phyloP scores from a whole-genome alignment of 2,888 invertebrate species.

The Drosophila multiciliata region DNA sequence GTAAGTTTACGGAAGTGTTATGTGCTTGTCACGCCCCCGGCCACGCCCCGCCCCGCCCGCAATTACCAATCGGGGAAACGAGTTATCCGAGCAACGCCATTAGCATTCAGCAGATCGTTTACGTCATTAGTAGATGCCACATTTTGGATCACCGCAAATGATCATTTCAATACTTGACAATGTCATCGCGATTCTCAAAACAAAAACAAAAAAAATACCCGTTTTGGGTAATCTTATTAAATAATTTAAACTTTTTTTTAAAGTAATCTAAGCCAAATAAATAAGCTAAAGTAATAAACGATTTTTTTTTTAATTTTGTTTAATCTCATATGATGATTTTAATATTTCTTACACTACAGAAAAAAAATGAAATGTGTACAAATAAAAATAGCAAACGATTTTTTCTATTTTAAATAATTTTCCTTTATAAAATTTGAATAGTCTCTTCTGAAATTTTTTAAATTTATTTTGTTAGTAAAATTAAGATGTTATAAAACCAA shows the following conservation, averaged over 20 bases:
- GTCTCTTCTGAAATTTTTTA: not conserved
- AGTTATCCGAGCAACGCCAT: constrained; percentile 49
- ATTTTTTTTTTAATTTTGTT: not conserved
- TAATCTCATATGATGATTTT: not conserved
- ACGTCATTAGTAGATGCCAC: constrained; percentile 68
- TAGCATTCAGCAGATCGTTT: constrained; percentile 48
- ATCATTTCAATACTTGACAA: constrained; percentile 32
- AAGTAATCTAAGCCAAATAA: not conserved
- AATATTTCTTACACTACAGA: not conserved
- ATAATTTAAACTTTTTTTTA: not conserved
- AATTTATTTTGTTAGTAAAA: not conserved
- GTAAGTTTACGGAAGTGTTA: constrained; percentile 58
- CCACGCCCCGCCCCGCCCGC: constrained; percentile 24
- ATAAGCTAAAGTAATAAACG: not conserved
- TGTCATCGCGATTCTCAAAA: constrained; percentile 24
- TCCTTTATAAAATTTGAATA: not conserved
- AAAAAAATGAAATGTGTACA: not conserved
- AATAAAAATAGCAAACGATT: not conserved
- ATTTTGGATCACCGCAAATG: constrained; percentile 46
- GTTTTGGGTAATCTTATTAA: not conserved
- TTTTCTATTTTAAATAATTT: not conserved
- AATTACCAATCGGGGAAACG: constrained; percentile 52
- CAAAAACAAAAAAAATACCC: not conserved
- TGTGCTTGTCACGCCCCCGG: constrained; percentile 44
- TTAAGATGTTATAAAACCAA: not conserved